Base-by-base conservation (phyloP, 2,113 vertebrate species). In the Alectura lathami region DNA sequence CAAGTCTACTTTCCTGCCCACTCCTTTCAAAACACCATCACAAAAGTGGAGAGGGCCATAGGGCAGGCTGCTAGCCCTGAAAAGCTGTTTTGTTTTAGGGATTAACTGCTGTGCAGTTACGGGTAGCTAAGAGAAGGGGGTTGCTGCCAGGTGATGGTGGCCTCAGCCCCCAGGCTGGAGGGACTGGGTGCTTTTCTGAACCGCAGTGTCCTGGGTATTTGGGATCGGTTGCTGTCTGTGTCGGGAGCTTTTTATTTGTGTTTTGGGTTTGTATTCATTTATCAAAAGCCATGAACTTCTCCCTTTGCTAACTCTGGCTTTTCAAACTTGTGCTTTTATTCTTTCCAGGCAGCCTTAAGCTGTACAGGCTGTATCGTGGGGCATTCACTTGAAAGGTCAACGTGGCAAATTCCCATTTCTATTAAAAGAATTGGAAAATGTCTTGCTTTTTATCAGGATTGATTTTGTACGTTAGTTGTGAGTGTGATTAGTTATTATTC, bases 351-450 rank as follows among this genome's bases (percentile, higher is more conserved):
- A 70, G 6, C 56, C 21, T 64, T 83, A 63, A 62, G 40, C 34
- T 69, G 63, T 68, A 36, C 5, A 68, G 62, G 22, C 73, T 67
- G 18, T 75, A 5, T 57, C 7, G 30, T 17, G 87, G 56, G 77
- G 27, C 1, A 1, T 81, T 87, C 54, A 38, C 48, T 21, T 88
- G 72, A 84, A 86, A 88, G 0, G 0, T 56, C 56, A 93, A 77
- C 27, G 51, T 15, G 83, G n/a, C 34, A 85, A 60, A 87, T 89
- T 69, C 42, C 40, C 75, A 21, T 26, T 84, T 92, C 84, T 89
- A 21, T 26, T 69, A 80, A 89, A 66, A 5, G 50, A 5, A 36
- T 9, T 77, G 51, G 59, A 72, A 92, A 72, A 84, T 7, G 22
- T 29, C 43, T 47, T 68, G 1, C 2, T 48, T 56, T 93, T 53